These are phyloP conservation scores for Priocnemis perturbator DNA, from an alignment of 2,888 invertebrate species.

Conservation along the genomic window DNA sequence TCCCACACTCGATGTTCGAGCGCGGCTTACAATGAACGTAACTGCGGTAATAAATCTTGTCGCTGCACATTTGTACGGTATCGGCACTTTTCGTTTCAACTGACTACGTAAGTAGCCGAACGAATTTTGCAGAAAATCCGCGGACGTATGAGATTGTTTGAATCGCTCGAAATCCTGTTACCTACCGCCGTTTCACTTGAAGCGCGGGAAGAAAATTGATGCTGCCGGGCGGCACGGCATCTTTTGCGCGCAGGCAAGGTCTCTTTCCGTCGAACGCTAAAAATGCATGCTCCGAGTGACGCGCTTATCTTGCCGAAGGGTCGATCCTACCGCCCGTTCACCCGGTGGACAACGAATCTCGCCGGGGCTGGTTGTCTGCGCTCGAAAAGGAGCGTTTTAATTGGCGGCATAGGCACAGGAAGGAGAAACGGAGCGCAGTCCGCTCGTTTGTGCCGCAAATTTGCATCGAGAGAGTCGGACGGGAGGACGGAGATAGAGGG, in stretches of 20 bases:
- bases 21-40: too few relatives aligned
- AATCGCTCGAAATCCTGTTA: too few relatives aligned
- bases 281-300: not conserved
- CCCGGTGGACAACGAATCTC: constrained; percentile 27
- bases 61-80: too few relatives aligned
- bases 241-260: not conserved
- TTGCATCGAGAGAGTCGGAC: constrained; percentile 56
- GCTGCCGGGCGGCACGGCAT: too few relatives aligned
- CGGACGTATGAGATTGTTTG: too few relatives aligned
- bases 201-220: too few relatives aligned
- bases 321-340: constrained; percentile 5
- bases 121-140: too few relatives aligned
- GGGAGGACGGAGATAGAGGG: not conserved
- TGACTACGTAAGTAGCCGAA: too few relatives aligned
- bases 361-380: constrained; percentile 48
- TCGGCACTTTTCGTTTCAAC: too few relatives aligned
- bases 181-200: too few relatives aligned
- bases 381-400: constrained; percentile 72
- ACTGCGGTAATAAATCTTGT: too few relatives aligned
- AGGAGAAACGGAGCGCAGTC: not conserved
- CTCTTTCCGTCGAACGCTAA: not conserved
- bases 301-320: not conserved
- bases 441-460: constrained; percentile 57
- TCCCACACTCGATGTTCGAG: too few relatives aligned
- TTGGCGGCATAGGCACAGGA: constrained; percentile 61